Evolutionary conservation across 1,140 invertebrate genomes (phyloP).

Genomic region (Gerris buenoi): DNA sequence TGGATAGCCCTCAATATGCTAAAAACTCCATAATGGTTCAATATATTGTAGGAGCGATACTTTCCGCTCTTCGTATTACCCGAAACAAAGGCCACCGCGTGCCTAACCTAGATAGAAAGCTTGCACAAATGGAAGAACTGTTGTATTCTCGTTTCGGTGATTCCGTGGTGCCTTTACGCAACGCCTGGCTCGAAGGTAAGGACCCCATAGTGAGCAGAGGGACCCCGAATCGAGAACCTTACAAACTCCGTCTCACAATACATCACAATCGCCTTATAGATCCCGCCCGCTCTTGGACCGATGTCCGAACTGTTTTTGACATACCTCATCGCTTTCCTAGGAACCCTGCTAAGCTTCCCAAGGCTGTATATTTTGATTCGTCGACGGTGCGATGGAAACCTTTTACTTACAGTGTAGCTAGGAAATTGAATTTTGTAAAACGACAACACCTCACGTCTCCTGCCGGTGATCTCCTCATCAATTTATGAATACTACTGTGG

Average conservation of each 20-base stretch:
- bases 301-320: background rate
- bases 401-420: background rate
- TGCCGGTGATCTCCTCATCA: slow-evolving; percentile 6
- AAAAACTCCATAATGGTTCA: slow-evolving; percentile 12
- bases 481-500: slow-evolving; percentile 7
- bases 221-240: background rate
- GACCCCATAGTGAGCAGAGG: background rate
- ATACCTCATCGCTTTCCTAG: background rate
- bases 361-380: background rate
- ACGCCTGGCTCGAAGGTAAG: background rate
- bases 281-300: background rate
- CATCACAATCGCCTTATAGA: background rate
- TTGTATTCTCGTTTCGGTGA: slow-evolving; percentile 17
- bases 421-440: slow-evolving; percentile 3
- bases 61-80: slow-evolving; percentile 12
- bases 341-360: background rate
- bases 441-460: background rate
- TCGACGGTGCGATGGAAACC: background rate
- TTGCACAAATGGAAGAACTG: slow-evolving; percentile 16
- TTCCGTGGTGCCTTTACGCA: slow-evolving; percentile 13
- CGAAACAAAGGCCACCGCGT: slow-evolving; percentile 3
- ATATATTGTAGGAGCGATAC: slow-evolving; percentile 15
- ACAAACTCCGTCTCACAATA: background rate
- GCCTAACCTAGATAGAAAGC: slow-evolving; percentile 10
- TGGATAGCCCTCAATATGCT: slow-evolving; percentile 9